Conservation (phyloP, 2,113 vertebrate genomes). For the Meleagris gallopavo region DNA sequence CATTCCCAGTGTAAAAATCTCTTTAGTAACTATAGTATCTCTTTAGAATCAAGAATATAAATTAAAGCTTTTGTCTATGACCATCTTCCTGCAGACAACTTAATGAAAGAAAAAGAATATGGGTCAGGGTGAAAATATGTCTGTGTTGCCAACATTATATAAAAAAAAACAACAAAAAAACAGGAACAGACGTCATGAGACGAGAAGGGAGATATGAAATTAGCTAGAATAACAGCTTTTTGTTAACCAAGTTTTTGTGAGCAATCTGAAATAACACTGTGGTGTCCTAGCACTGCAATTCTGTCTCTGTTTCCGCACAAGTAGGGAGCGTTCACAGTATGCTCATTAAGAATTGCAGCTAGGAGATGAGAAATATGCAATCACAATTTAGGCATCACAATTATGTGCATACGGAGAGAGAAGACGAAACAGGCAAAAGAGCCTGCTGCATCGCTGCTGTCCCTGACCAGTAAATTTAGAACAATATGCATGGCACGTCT, state of each 20-base stretch:
- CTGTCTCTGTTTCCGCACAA: neutral
- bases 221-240: neutral
- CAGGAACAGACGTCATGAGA: neutral
- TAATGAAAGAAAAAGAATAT: neutral
- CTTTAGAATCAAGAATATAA: neutral
- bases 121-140: neutral
- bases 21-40: neutral
- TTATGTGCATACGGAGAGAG: neutral
- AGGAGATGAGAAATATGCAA: neutral
- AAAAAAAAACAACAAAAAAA: neutral
- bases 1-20: neutral
- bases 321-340: neutral
- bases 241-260: neutral
- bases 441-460: neutral
- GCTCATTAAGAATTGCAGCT: neutral
- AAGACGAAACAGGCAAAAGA: neutral
- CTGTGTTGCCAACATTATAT: neutral
- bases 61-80: neutral
- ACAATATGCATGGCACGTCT: accelerated
- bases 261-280: neutral
- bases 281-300: neutral
- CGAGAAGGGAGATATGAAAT: neutral
- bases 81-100: neutral
- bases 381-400: accelerated
- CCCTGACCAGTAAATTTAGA: neutral